A percentile compares a stretch with the other conserved stretches of the same genome.
Evolutionary conservation across 2,113 vertebrate genomes (phyloP).

Genomic region (Tetrao urogallus): DNA sequence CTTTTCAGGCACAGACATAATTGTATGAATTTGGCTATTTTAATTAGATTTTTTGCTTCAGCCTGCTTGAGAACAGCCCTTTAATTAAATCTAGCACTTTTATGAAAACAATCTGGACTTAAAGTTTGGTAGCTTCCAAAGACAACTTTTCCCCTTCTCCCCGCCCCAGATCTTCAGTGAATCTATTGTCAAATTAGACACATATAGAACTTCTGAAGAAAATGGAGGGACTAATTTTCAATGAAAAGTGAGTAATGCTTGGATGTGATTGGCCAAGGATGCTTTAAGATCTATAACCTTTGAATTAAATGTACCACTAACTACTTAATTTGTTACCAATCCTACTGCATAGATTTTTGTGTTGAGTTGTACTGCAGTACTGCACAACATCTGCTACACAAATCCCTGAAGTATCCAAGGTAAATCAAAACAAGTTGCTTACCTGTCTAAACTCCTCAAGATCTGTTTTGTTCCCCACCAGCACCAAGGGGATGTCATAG

Average conservation of each 20-base stretch:
- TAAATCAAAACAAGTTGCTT: background rate
- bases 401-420: background rate
- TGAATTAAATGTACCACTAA: background rate
- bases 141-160: accelerated
- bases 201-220: background rate
- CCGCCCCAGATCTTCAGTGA: no score
- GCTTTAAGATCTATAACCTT: background rate
- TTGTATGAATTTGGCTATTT: accelerated
- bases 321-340: background rate
- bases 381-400: background rate
- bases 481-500: slow-evolving; percentile 82
- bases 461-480: slow-evolving; percentile 88
- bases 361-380: background rate
- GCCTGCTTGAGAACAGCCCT: background rate
- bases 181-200: background rate
- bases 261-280: background rate
- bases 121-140: background rate
- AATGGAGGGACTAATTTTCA: background rate
- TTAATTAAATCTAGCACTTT: background rate
- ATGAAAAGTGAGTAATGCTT: background rate
- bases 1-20: background rate
- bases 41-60: background rate
- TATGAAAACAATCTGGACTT: background rate
- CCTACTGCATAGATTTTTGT: background rate
- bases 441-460: slow-evolving; percentile 84